Evolutionary conservation across 2,113 vertebrate genomes (phyloP).

Genomic region (Accipiter cooperii): DNA sequence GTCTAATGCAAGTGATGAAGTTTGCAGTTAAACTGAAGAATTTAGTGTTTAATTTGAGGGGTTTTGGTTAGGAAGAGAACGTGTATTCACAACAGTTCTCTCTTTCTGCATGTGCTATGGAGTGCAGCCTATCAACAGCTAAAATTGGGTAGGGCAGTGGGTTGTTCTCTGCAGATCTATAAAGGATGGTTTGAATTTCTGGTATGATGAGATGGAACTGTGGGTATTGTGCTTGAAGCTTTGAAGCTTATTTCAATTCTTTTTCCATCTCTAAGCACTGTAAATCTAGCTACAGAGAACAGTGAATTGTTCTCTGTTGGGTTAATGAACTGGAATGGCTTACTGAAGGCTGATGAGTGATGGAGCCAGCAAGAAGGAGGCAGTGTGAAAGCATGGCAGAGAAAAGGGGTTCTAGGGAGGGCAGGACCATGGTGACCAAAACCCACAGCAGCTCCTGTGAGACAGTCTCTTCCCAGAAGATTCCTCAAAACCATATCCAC

Average conservation of each 20-base stretch:
- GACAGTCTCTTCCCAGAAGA: background rate
- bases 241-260: background rate
- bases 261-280: background rate
- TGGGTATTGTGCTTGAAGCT: background rate
- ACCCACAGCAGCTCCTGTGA: background rate
- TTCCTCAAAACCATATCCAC: background rate
- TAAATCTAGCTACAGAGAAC: background rate
- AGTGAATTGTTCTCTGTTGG: background rate
- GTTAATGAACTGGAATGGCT: background rate
- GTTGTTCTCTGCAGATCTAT: background rate
- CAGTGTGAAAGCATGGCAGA: no score
- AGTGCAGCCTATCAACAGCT: background rate
- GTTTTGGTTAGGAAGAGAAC: background rate
- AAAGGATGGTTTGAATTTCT: background rate
- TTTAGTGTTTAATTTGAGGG: background rate
- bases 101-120: accelerated
- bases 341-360: background rate
- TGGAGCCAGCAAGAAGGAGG: background rate
- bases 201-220: background rate
- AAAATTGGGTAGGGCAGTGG: background rate
- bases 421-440: background rate
- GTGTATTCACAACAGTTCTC: background rate
- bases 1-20: background rate
- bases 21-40: background rate
- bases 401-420: background rate